These are phyloP conservation scores for Cybosia mesomella DNA, from an alignment of 2,888 invertebrate species.

Conservation along the genomic window DNA sequence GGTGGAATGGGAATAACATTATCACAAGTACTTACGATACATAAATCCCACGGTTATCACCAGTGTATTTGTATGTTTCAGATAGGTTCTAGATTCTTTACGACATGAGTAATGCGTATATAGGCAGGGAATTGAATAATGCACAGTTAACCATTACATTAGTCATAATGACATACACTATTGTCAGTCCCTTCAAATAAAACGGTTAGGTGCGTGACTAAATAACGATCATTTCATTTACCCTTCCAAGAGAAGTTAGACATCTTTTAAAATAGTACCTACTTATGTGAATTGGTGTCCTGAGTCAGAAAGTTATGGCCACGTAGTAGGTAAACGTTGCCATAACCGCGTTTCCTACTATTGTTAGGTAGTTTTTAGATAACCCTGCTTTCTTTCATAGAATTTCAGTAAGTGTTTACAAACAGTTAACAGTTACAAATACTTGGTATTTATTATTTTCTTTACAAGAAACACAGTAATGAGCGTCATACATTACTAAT, in stretches of 20 bases:
- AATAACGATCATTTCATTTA: conserved; percentile 39
- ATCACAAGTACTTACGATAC: conserved; percentile 1
- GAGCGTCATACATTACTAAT: neutral
- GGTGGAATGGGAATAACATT: conserved; percentile 7
- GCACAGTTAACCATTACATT: conserved; percentile 43
- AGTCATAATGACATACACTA: conserved; percentile 48
- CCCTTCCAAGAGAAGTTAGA: conserved; percentile 22
- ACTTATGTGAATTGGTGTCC: neutral
- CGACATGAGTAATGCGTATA: conserved; percentile 35
- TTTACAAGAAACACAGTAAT: neutral
- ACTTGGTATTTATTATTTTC: neutral
- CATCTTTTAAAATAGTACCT: conserved; percentile 7
- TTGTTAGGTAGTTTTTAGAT: neutral
- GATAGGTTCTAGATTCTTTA: conserved; percentile 31
- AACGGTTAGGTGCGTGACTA: conserved; percentile 46
- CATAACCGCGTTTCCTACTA: neutral
- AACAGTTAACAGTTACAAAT: too few species aligned
- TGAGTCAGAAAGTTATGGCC: neutral
- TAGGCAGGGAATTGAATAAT: conserved; percentile 32
- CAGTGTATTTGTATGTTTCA: conserved; percentile 9
- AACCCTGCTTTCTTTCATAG: neutral
- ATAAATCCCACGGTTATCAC: conserved; percentile 20
- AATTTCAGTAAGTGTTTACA: neutral
- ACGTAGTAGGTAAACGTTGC: neutral
- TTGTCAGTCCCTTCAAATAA: conserved; percentile 47